Base-by-base conservation (phyloP, 2,888 invertebrate genomes). In the Odontocolon sp. region DNA sequence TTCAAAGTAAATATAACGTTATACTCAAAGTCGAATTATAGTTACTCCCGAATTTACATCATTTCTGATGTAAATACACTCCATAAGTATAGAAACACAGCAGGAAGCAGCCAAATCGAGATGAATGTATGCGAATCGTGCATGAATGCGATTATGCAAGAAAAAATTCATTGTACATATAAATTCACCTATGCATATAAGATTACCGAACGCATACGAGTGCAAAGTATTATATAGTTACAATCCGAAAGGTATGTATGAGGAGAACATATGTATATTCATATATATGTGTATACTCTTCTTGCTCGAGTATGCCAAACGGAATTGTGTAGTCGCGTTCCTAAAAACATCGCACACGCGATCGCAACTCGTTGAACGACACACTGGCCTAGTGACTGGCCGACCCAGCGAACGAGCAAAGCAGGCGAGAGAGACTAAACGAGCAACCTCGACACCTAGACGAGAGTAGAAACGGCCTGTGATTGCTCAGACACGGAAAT, bases 331-430 rank as follows among this genome's bases (percentile, higher is more conserved):
- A 72, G 71, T 63, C 63, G 52, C 66, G 70, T 75, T 76, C 73
- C 74, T 76, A 77, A 77, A 77, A 77, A 68, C 74, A 79, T 77
- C 56, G 70, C 68, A 76, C 78, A 64, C 70, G 56, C 63, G 71
- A 76, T 78, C 68, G 61, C 61, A 47, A 63, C 61, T 67, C 67
- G 54, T 66, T 69, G 73, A 52, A 56, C 81, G 81, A 81, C 81
- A 81, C 72, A 80, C 78, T 81, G 80, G 81, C 81, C 81, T 81
- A 81, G 81, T 81, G 80, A 81, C 80, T 78, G 80, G 69, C 74
- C 81, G 80, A 79, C 79, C 81, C 71, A 64, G 67, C 79, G 61
- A 28, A 40, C 61, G 54, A 63, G 57, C 26, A 63, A 21, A 45
- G 56, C 56, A 31, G 47, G n/a, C 28, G 59, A 70, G 75, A 52